Conservation (phyloP, 2,888 invertebrate genomes). For the Clostera curtula region DNA sequence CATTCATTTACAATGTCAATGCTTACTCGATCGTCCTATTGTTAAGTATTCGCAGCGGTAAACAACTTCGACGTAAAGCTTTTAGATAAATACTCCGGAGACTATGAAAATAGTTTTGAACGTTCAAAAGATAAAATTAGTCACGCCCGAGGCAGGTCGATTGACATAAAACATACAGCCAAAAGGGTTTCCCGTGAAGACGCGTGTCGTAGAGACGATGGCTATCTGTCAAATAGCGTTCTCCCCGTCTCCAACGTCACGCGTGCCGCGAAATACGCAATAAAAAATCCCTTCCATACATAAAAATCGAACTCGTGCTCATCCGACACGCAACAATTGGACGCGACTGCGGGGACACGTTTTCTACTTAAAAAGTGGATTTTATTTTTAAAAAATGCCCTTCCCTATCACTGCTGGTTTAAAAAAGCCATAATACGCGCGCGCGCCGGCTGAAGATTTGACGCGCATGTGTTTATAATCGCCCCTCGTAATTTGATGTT, state of each 20-base stretch:
- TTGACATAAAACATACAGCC: slow-evolving; percentile 23
- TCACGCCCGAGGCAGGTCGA: slow-evolving; percentile 30
- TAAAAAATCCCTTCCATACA: slow-evolving; percentile 68
- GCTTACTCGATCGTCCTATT: too few relatives aligned
- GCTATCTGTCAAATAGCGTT: slow-evolving; percentile 32
- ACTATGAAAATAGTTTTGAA: slow-evolving; percentile 11
- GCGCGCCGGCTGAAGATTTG: slow-evolving; percentile 74
- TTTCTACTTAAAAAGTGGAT: slow-evolving; percentile 63
- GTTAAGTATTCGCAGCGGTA: background rate
- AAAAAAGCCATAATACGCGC: slow-evolving; percentile 68
- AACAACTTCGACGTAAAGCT: slow-evolving; percentile 21
- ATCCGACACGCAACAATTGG: slow-evolving; percentile 75
- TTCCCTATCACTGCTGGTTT: slow-evolving; percentile 56
- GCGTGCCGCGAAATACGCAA: slow-evolving; percentile 57
- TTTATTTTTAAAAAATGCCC: slow-evolving; percentile 70
- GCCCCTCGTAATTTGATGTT: slow-evolving; percentile 67
- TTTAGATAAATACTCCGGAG: slow-evolving; percentile 24
- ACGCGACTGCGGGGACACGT: slow-evolving; percentile 64
- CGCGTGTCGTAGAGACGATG: slow-evolving; percentile 40
- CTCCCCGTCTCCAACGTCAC: slow-evolving; percentile 25
- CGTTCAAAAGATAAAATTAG: slow-evolving; percentile 14
- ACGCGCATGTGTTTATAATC: slow-evolving; percentile 73
- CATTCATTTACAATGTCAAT: too few relatives aligned
- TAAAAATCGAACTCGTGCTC: slow-evolving; percentile 70
- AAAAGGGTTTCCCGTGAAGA: slow-evolving; percentile 40